Evolutionary conservation across 2,797 vertebrate species (phyloP), one percentile per base, ranked within the genome.

Genomic region (Argentina silus): DNA sequence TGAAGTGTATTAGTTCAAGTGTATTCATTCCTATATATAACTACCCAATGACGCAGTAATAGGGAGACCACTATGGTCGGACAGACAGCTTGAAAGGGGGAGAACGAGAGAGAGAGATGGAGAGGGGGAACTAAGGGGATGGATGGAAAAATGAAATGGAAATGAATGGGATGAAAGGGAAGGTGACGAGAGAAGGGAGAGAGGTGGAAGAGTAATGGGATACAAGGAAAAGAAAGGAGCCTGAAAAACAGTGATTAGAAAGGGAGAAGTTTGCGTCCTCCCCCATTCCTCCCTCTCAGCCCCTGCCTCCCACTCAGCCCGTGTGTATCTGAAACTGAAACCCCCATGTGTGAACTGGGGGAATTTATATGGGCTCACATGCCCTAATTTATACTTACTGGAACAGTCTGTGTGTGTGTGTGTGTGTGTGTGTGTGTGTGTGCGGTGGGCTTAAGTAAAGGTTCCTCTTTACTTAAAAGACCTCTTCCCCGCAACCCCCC

Each of bases 341-440:
- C 85, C 87, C 83, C 87, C 73, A 62, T 69, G 83, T 89, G 76
- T 83, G 78, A 90, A 90, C 83, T 85, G 90, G 92, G 92, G 92
- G 87, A 92, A 91, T 92, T 92, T 88, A 86, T 87, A 86, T 82
- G 83, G 90, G 85, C 82, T 89, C 70, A 86, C 83, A 86, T 90
- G 92, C 78, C 89, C 92, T 82, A 79, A 88, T 91, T 91, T 85
- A 75, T 86, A 76, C 85, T 93, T 91, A 82, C 84, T 87, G 88
- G 88, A 92, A 91, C 81, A 68, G 78, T 75, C 79, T 70, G 53
- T 48, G 80, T 86, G 71, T 78, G 55, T 57, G 42, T 53, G 42
- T 69, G 19, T 57, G 42, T 68, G 50, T 56, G 19, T 17, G 51
- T 42, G 72, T 70, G 64, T 65, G 65, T 42, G 72, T 48, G 0